Percentiles rank a stretch among this genome's conserved stretches.
phyloP scores from a whole-genome alignment of 2,888 invertebrate genomes.

The Slavum lentiscoides region DNA sequence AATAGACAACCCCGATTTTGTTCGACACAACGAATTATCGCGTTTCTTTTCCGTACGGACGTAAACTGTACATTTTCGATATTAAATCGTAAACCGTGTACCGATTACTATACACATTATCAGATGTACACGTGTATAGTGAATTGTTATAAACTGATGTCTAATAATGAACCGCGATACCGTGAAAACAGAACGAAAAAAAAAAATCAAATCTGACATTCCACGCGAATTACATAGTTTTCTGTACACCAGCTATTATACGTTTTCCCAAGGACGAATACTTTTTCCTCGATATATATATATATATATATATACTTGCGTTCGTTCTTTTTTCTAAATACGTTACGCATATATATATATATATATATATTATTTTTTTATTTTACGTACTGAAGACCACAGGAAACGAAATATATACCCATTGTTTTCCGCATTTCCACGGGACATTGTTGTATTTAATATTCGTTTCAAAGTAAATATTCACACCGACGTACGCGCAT shows the following conservation, averaged over 20 bases:
- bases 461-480: background rate
- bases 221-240: slow-evolving; percentile 23
- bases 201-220: slow-evolving; percentile 8
- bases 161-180: background rate
- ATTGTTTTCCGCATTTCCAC: slow-evolving; percentile 33
- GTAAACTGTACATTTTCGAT: too few relatives aligned
- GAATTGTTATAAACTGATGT: too few relatives aligned
- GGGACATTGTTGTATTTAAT: background rate
- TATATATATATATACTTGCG: too few relatives aligned
- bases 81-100: too few relatives aligned
- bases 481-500: background rate
- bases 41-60: too few relatives aligned
- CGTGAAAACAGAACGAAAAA: background rate
- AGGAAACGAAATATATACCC: slow-evolving; percentile 19
- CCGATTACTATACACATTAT: too few relatives aligned
- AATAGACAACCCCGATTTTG: too few relatives aligned
- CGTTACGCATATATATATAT: too few relatives aligned
- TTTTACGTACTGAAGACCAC: background rate
- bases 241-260: background rate
- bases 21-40: too few relatives aligned
- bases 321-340: background rate
- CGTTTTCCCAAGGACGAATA: slow-evolving; percentile 3
- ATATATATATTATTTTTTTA: too few relatives aligned
- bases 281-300: background rate
- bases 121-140: too few relatives aligned